Evolutionary conservation across 2,113 vertebrate species (phyloP), one percentile per base, ranked within the genome.

Genomic region (Ranitomeya variabilis): DNA sequence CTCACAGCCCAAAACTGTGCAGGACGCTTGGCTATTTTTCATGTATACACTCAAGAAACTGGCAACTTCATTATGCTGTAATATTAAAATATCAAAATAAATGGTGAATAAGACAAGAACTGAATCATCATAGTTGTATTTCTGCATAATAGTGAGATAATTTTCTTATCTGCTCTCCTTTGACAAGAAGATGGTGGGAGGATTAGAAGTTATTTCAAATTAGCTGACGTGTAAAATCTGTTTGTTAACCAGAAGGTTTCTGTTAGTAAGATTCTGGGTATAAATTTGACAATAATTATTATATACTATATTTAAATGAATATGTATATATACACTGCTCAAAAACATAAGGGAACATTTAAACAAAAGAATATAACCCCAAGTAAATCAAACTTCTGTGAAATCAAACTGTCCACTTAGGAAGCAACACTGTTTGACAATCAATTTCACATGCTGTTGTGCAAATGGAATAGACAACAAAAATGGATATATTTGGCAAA

Each of bases 61-160:
- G 13, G 26, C 26, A 73, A 37, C 69, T 73, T 7, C 26, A 16
- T 14, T 7, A 16, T 16, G 7, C 23, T 15, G 69, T 21, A 37
- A 16, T 73, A 73, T 73, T 4, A 13, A 31, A 31, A 31, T 31
- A 31, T 31, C 26, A 31, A 19, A 73, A 37, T 37, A 37, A 64
- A 62, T 80, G 77, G 77, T 80, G 77, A 80, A 80, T 57, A 23
- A 54, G 11, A 54, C 52, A 79, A 21, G 55, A n/a, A 79, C 76
- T 11, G 21, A n/a, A 54, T 79, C 73, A 76, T 76, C 54, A 57
- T n/a, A 77, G 74, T 52, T 51, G 74, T 26, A 73, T 37, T 73
- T 73, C 19, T 80, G 77, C 52, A 57, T 57, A 80, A 57, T 57
- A 80, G 74, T 10, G 51, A 4, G 54, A 54, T 26, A 21, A 80